Evolutionary conservation across 2,888 invertebrate species (phyloP), one percentile per base, ranked within the genome.

Genomic region (Xestobium rufovillosum): DNA sequence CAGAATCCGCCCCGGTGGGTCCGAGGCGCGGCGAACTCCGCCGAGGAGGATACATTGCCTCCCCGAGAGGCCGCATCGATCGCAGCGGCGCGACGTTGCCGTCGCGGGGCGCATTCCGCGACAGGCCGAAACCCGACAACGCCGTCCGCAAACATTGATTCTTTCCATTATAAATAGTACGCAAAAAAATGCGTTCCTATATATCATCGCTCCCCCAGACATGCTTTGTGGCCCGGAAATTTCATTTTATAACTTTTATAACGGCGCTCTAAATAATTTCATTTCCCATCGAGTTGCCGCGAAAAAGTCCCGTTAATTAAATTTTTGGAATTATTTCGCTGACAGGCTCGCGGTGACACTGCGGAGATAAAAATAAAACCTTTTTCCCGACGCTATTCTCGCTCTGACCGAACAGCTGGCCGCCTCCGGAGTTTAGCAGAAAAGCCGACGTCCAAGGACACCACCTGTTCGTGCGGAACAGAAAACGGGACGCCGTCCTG

Each of bases 171-270:
- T 64, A 64, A 64, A 63, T 64, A 63, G 61, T 63, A 63, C 61
- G 63, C 63, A 63, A 64, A 65, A n/a, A 65, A 65, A 65, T 64
- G 63, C 63, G 63, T 64, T 63, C 61, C 63, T 62, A 65, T 65
- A 65, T 62, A 63, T 65, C 65, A 65, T 65, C 60, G 57, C 55
- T 48, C 56, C 57, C 53, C 50, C 55, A 60, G 60, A 62, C 61
- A 57, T 61, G 63, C 61, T 63, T 63, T 64, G 63, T 63, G 62
- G 62, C 58, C 60, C 63, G 63, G 63, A 64, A 64, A 64, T 64
- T 63, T 62, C 63, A 62, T 64, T 65, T 65, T 63, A 63, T 61
- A 64, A 65, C 63, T 65, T 63, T 62, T 61, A 62, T 61, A 62
- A 60, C 59, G 56, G 57, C 56, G 52, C 55, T 57, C 59, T 59